Conservation (phyloP, 2,113 vertebrate genomes). For the Rynchops niger region DNA sequence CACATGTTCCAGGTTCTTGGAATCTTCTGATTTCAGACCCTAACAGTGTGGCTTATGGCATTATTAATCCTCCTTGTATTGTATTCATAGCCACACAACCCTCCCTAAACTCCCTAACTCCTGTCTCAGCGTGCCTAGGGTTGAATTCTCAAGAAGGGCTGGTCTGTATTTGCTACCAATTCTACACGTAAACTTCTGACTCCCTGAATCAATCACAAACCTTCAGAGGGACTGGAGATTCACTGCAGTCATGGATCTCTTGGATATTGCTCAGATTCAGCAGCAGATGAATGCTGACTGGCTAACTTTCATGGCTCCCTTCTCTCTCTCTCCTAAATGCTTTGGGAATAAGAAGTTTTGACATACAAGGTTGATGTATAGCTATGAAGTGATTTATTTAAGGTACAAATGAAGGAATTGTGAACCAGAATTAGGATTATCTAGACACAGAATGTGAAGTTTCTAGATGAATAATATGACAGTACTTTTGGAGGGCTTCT, state of each 20-base stretch:
- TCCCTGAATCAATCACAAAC: background rate
- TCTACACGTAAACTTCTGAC: background rate
- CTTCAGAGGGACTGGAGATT: background rate
- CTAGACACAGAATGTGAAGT: background rate
- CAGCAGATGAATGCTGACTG: background rate
- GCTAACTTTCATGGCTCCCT: background rate
- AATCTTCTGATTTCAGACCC: background rate
- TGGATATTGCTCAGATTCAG: background rate
- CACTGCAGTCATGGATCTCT: background rate
- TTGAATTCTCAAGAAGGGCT: background rate
- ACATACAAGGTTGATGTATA: background rate
- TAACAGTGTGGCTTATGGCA: background rate
- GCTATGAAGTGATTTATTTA: background rate
- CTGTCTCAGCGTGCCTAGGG: background rate
- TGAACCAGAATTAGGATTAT: background rate
- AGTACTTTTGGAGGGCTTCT: background rate
- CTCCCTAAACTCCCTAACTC: background rate
- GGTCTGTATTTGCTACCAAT: background rate
- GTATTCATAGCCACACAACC: background rate
- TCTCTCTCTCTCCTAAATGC: background rate
- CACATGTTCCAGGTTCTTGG: background rate
- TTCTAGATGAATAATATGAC: background rate
- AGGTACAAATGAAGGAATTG: background rate
- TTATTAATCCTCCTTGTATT: background rate
- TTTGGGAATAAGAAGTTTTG: background rate